These are phyloP conservation scores for Pelusios castaneus DNA, from an alignment of 2,113 vertebrate species.

Conservation along the genomic window DNA sequence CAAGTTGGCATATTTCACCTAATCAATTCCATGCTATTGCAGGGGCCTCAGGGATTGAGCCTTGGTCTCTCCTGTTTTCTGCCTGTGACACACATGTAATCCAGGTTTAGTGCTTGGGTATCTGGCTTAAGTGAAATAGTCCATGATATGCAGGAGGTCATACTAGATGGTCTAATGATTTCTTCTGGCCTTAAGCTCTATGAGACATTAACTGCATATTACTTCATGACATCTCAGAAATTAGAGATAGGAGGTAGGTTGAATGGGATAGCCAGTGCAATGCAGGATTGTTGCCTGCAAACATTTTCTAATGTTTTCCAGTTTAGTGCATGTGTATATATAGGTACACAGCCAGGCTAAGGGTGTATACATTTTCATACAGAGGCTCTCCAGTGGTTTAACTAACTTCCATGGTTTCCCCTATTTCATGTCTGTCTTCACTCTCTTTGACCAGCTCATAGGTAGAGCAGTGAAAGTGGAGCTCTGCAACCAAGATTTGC, in stretches of 20 bases:
- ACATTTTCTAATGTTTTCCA: background rate
- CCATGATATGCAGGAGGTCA: background rate
- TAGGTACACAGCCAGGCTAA: background rate
- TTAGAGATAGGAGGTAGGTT: background rate
- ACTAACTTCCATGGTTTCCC: background rate
- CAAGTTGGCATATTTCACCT: background rate
- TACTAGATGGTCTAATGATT: background rate
- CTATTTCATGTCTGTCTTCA: background rate
- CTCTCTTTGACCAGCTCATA: accelerated
- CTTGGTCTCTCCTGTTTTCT: background rate
- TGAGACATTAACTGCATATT: background rate
- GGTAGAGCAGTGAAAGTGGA: background rate
- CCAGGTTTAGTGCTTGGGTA: background rate
- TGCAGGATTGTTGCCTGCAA: background rate
- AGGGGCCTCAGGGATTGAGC: background rate
- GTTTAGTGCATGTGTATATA: accelerated
- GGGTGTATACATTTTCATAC: accelerated
- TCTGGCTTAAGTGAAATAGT: background rate
- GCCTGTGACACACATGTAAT: background rate
- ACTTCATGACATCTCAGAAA: background rate
- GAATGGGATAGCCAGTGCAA: background rate
- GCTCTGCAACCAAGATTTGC: background rate
- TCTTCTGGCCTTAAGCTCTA: background rate
- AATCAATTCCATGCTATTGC: background rate
- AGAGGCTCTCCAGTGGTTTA: background rate